These are phyloP conservation scores for Holacanthella duospinosa DNA, from an alignment of 2,888 invertebrate species.

Conservation along the genomic window DNA sequence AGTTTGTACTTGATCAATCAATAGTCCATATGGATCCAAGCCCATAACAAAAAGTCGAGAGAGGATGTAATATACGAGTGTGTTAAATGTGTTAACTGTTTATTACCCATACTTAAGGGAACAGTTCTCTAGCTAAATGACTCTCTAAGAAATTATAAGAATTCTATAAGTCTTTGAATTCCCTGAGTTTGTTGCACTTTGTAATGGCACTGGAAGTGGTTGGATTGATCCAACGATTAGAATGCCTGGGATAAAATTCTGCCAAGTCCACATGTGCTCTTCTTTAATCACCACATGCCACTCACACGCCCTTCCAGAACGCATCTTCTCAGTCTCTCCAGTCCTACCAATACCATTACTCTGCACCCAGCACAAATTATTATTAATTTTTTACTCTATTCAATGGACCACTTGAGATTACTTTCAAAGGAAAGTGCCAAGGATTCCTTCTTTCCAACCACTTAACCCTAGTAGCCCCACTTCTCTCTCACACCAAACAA, in stretches of 20 bases:
- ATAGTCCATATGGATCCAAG: constrained; percentile 11
- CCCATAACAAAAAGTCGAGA: neutral
- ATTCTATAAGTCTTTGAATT: neutral
- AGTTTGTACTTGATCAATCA: constrained; percentile 11
- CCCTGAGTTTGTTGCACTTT: constrained; percentile 1
- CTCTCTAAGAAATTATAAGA: neutral
- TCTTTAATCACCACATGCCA: constrained; percentile 26
- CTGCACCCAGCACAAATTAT: neutral
- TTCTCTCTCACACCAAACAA: too few relatives aligned
- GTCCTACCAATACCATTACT: neutral
- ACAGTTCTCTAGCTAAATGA: neutral
- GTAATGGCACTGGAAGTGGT: neutral
- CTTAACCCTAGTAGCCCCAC: too few relatives aligned
- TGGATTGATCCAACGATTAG: too few relatives aligned
- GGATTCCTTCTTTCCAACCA: too few relatives aligned
- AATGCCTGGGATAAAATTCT: neutral
- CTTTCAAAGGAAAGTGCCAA: too few relatives aligned
- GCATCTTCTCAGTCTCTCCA: too few relatives aligned
- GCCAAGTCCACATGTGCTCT: constrained; percentile 15
- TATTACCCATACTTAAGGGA: constrained; percentile 1
- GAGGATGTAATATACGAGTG: too few relatives aligned
- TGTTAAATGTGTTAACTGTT: constrained; percentile 1
- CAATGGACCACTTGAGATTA: neutral
- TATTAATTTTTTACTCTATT: neutral
- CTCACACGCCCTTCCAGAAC: constrained; percentile 13